These are phyloP conservation scores for Epinotia brunnichana DNA, from an alignment of 2,888 invertebrate species.

Conservation along the genomic window DNA sequence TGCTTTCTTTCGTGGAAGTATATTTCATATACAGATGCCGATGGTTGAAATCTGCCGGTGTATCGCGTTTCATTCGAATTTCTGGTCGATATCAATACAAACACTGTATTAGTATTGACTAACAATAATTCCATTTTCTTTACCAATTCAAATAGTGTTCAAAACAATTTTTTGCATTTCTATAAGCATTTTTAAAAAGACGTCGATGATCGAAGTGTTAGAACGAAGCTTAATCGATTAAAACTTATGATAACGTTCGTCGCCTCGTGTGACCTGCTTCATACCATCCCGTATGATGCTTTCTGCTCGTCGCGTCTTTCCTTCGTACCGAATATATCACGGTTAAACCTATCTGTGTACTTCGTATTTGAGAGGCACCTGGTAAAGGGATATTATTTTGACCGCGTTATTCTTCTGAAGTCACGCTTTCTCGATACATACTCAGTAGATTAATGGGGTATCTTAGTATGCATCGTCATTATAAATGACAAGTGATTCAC, in stretches of 20 bases:
- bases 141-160: background rate
- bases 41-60: background rate
- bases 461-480: background rate
- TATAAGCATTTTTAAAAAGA: conserved; percentile 28
- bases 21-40: conserved; percentile 20
- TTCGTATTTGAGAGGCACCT: background rate
- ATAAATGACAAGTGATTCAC: conserved; percentile 30
- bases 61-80: background rate
- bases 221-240: background rate
- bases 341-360: background rate
- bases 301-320: background rate
- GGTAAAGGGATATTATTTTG: background rate
- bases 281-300: conserved; percentile 4
- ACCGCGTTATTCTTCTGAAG: background rate
- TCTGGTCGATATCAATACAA: background rate
- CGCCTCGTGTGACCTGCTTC: conserved; percentile 12
- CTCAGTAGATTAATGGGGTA: conserved; percentile 12
- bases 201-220: background rate
- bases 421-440: conserved; percentile 10
- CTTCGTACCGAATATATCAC: background rate
- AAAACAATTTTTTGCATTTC: conserved; percentile 29
- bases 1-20: conserved; percentile 26
- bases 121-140: background rate
- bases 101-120: background rate
- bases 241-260: conserved; percentile 1